A percentile compares a stretch with the other conserved stretches of the same genome.
These are phyloP conservation scores for Diplodus puntazzo DNA, from an alignment of 2,797 vertebrate genomes.

Conservation along the genomic window DNA sequence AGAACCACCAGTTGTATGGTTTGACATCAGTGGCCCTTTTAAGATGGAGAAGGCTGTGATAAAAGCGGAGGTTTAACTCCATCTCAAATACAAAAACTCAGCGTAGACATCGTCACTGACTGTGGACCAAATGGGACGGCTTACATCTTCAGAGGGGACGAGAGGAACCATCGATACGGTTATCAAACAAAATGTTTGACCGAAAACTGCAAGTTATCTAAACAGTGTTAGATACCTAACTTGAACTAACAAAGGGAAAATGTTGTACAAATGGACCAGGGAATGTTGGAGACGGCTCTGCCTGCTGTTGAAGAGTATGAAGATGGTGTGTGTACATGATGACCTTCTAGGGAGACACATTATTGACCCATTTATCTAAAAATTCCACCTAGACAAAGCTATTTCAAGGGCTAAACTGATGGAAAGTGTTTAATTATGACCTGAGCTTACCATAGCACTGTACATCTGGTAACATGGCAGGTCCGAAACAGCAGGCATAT, in stretches of 20 bases:
- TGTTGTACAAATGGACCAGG: constrained; percentile 49
- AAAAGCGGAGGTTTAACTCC: constrained; percentile 8
- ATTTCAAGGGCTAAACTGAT: constrained; percentile 66
- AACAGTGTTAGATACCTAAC: constrained; percentile 50
- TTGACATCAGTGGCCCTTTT: constrained; percentile 36
- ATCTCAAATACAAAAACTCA: constrained; percentile 34
- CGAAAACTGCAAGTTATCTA: constrained; percentile 29
- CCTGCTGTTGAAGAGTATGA: constrained; percentile 31
- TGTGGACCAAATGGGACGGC: constrained; percentile 38
- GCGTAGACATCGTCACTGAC: constrained; percentile 13
- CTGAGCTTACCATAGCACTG: constrained; percentile 11
- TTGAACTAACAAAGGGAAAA: constrained; percentile 45
- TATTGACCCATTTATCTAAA: constrained; percentile 27
- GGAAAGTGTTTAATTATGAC: constrained; percentile 31
- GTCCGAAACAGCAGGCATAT: neutral
- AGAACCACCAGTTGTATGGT: constrained; percentile 48
- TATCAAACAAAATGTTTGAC: constrained; percentile 39
- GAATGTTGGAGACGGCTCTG: constrained; percentile 36
- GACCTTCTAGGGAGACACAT: constrained; percentile 17
- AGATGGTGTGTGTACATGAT: constrained; percentile 29
- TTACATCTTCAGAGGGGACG: constrained; percentile 30
- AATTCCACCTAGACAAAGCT: constrained; percentile 36
- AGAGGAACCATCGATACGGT: constrained; percentile 27
- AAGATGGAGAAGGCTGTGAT: constrained; percentile 15
- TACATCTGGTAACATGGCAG: constrained; percentile 11